Evolutionary conservation across 1,140 invertebrate genomes (phyloP).

Genomic region (Steinernema feltiae): DNA sequence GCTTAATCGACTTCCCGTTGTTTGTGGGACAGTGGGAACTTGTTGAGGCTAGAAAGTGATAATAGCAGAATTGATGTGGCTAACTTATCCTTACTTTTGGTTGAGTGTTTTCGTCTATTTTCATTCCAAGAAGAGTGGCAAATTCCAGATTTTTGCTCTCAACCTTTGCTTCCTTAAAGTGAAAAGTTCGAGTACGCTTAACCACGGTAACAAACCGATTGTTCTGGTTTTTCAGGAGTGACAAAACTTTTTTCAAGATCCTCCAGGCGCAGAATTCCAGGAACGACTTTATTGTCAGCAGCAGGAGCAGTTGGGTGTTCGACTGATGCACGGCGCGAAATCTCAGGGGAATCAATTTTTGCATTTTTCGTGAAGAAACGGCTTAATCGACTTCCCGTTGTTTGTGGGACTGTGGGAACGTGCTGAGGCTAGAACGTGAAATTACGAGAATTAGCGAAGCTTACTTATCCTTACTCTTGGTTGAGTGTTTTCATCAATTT

Average conservation of each 20-base stretch:
- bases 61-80: neutral
- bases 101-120: conserved; percentile 21
- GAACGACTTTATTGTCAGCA: neutral
- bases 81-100: neutral
- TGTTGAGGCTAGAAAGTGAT: neutral
- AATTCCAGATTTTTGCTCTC: conserved; percentile 27
- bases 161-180: too few species aligned
- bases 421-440: neutral
- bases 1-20: conserved; percentile 24
- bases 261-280: neutral
- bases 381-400: conserved; percentile 24
- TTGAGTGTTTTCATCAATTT: conserved; percentile 22
- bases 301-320: too few species aligned
- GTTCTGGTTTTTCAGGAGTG: neutral
- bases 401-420: neutral
- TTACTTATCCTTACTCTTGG: neutral
- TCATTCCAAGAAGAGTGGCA: conserved; percentile 36
- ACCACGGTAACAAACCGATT: too few species aligned
- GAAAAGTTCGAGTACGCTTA: too few species aligned
- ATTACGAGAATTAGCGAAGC: conserved; percentile 6
- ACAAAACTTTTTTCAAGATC: neutral
- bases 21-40: neutral
- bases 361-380: conserved; percentile 22
- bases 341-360: too few species aligned
- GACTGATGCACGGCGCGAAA: too few species aligned